Base-by-base conservation (phyloP, 1,140 invertebrate genomes). In the Drosophila melanica region DNA sequence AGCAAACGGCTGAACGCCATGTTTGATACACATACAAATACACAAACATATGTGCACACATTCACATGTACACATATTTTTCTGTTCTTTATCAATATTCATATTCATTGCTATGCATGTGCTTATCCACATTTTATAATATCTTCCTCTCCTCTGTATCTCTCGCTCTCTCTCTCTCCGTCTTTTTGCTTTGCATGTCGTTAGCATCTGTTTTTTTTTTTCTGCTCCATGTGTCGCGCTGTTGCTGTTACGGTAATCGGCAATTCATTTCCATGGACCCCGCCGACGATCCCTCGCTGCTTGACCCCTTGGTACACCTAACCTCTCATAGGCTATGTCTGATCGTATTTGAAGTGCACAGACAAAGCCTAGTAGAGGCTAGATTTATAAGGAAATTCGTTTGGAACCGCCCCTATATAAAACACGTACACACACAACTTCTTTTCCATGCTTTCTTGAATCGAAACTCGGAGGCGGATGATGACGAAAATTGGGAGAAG, bases 341-440 rank as follows among this genome's bases (percentile, higher is more conserved):
- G 80, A 79, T 54, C 59, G 39, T 54, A 35, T 75, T 72, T 75
- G 35, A 65, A 78, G 77, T 50, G 66, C 74, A 92, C 91, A 92
- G 92, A 92, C 92, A 92, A 92, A 92, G 92, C 92, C 92, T 92
- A 92, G 92, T 92, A 92, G 92, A 92, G 92, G 92, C 92, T 92
- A 92, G 90, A 91, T 91, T 91, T 89, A 84, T 70, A 75, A 90
- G 84, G 85, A 77, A 69, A 64, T 54, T 54, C 16, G 48, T 41
- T 47, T 9, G 45, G 16, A 37, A 50, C 14, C 55, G 33, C 45
- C 60, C 39, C 39, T 41, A 41, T 30, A 50, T 16, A 33, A 50
- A 1, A 33, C 14, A 33, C 4, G 5, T 12, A 35, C 16, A 53
- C 30, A 9, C n/a, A 10, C 27, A n/a, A 66, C 51, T 39, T 33